Conservation (phyloP, 1,140 invertebrate species). For the Drosophila tristis region DNA sequence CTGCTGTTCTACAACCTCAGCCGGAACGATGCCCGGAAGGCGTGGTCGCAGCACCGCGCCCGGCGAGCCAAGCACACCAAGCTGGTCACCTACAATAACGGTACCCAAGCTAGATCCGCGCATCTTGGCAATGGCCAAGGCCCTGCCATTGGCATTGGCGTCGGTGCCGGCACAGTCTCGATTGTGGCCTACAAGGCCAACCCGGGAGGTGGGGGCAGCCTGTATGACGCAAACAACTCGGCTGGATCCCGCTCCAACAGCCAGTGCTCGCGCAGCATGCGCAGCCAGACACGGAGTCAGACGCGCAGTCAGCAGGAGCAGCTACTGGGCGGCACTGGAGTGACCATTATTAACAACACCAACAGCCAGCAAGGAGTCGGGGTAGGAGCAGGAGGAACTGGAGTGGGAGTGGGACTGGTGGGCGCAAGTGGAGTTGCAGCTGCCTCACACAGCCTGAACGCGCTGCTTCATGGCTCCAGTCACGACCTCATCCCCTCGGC, state of each 20-base stretch:
- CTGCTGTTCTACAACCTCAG: conserved; percentile 94
- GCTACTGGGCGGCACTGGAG: conserved; percentile 33
- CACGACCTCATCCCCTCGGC: conserved; percentile 85
- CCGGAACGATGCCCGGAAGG: conserved; percentile 91
- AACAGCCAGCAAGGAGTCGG: conserved; percentile 32
- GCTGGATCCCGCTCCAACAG: conserved; percentile 87
- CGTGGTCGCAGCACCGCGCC: conserved; percentile 88
- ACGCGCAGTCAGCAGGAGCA: conserved; percentile 62
- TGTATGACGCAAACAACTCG: conserved; percentile 84
- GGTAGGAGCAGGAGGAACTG: conserved; percentile 77
- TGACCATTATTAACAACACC: conserved; percentile 68
- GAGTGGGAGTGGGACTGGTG: conserved; percentile 2
- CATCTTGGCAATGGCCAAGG: conserved; percentile 3
- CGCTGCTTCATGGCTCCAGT: conserved; percentile 75
- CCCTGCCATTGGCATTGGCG: neutral
- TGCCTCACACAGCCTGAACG: conserved; percentile 88
- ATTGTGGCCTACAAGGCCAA: conserved; percentile 75
- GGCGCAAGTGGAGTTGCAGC: conserved; percentile 52
- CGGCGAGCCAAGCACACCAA: conserved; percentile 86
- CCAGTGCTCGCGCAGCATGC: conserved; percentile 85
- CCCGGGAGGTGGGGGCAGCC: conserved; percentile 42
- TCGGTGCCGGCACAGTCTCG: conserved; percentile 45
- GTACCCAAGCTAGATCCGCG: conserved; percentile 8
- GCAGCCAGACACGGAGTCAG: conserved; percentile 69
- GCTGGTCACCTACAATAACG: conserved; percentile 64